Base-by-base conservation (phyloP, 2,888 invertebrate species). In the Drosophila kokeensis region DNA sequence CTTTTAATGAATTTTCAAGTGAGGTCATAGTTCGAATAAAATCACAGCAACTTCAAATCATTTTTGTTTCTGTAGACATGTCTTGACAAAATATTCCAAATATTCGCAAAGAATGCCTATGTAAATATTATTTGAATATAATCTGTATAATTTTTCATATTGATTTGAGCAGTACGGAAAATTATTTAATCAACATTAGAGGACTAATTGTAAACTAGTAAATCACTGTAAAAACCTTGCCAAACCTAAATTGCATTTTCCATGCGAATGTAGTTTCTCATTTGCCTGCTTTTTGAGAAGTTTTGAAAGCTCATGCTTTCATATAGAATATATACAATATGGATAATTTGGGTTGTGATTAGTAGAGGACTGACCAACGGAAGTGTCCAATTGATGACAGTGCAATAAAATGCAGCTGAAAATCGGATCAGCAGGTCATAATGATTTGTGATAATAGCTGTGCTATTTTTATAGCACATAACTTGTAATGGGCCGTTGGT, bases 371-470 rank as follows among this genome's bases (percentile, higher is more conserved):
- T 55, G 48, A 48, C 62, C 79, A 73, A 79, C 63, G 69, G 60
- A 65, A 55, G 64, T 60, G 76, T 67, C 65, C 79, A 81, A 72
- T 54, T 69, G 54, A 54, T 53, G 57, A 57, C 38, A 69, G 30
- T 50, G 60, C 59, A 70, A 70, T 79, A 79, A 75, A 76, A 52
- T 69, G 69, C 64, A 69, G 24, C 64, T 38, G 30, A 15, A 64
- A 89, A 84, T 79, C 79, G 76, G 84, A 89, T 89, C 87, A 87
- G 82, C 82, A 60, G 84, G 84, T 90, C 89, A 85, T 71, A 69
- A 87, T 83, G 89, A 85, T 90, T 87, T 90, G 89, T 77, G 84
- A 90, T 83, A 89, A 89, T 85, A 59, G 76, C 60, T 76, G 83
- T 69, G 69, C 90, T 82, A 88, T 88, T 85, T 90, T 69, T 76